Conservation (phyloP, 2,113 vertebrate genomes). For the Pseudorasbora parva region DNA sequence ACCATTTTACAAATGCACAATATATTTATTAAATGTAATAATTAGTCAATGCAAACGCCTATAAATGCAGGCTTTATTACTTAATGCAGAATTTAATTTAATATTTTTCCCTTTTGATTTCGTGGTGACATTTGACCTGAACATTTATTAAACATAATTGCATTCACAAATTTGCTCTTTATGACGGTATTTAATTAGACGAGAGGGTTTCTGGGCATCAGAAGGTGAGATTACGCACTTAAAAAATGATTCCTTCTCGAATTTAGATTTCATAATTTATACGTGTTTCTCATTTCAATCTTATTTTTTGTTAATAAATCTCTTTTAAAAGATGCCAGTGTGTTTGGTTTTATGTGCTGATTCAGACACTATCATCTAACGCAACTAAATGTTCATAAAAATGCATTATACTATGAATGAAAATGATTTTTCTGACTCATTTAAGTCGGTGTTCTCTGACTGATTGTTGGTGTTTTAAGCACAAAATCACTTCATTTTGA, state of each 20-base stretch:
- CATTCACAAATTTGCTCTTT: neutral
- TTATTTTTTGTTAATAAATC: slow-evolving; percentile 36
- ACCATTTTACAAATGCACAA: neutral
- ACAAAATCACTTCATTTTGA: no score
- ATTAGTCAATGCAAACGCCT: neutral
- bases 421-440: no score
- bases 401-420: neutral
- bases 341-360: neutral
- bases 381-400: neutral
- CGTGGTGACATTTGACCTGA: neutral
- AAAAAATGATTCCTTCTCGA: neutral
- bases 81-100: neutral
- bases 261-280: neutral
- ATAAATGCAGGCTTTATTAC: neutral
- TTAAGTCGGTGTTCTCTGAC: no score
- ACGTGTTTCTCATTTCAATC: neutral
- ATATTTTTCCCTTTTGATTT: neutral
- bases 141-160: neutral
- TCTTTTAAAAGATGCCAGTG: neutral
- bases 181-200: neutral
- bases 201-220: neutral
- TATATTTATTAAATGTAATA: neutral
- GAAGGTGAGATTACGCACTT: neutral
- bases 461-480: no score
- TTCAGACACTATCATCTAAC: neutral